A percentile compares a stretch with the other conserved stretches of the same genome.
These are phyloP conservation scores for Agrilus planipennis DNA, from an alignment of 1,140 invertebrate genomes.

Conservation along the genomic window DNA sequence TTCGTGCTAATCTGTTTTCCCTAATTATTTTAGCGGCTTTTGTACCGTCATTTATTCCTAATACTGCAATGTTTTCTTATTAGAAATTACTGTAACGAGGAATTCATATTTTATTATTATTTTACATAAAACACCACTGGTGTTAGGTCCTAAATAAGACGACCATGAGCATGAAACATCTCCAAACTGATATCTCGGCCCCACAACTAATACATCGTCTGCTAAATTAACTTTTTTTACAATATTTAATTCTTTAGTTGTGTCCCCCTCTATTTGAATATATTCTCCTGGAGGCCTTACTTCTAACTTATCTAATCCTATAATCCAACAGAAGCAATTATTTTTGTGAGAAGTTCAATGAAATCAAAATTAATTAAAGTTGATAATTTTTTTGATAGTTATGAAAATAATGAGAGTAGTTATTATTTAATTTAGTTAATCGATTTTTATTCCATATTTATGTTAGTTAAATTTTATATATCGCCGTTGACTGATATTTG, in stretches of 20 bases:
- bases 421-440: too few species aligned
- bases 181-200: constrained; percentile 53
- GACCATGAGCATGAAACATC: constrained; percentile 49
- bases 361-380: background rate
- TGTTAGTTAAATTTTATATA: too few species aligned
- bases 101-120: constrained; percentile 8
- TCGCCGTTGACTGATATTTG: too few species aligned
- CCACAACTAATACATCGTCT: constrained; percentile 58
- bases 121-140: constrained; percentile 61
- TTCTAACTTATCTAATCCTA: constrained; percentile 64
- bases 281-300: constrained; percentile 43
- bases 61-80: constrained; percentile 36
- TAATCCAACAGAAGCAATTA: constrained; percentile 27
- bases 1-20: constrained; percentile 43
- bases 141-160: constrained; percentile 44
- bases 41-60: constrained; percentile 59
- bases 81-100: constrained; percentile 12
- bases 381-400: constrained; percentile 11
- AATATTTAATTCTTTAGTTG: constrained; percentile 40
- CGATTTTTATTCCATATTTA: too few species aligned
- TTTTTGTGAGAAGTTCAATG: too few species aligned
- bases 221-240: constrained; percentile 48
- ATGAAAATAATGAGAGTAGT: too few species aligned
- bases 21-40: constrained; percentile 41
- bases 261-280: constrained; percentile 51